Percentiles rank a stretch among this genome's conserved stretches.
Evolutionary conservation across 2,888 invertebrate genomes (phyloP).

Genomic region (Epistrophella euchroma): DNA sequence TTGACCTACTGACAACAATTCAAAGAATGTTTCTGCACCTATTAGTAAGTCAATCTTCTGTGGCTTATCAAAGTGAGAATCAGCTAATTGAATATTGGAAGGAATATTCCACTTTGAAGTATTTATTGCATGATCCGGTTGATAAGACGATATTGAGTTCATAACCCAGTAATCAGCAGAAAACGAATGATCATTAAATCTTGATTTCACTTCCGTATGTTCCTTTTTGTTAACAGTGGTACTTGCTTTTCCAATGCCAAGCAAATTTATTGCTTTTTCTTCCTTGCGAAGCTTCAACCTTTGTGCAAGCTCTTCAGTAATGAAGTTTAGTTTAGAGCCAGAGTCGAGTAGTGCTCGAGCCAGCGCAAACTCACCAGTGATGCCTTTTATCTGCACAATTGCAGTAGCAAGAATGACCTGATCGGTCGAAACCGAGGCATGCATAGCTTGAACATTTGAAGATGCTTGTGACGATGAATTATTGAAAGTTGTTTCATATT

Average conservation of each 20-base stretch:
- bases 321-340: slow-evolving; percentile 11
- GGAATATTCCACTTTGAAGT: slow-evolving; percentile 48
- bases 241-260: slow-evolving; percentile 19
- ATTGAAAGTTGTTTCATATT: slow-evolving; percentile 15
- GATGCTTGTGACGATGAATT: background rate
- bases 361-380: slow-evolving; percentile 4
- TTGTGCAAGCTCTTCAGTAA: slow-evolving; percentile 44
- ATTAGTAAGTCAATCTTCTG: too few species aligned
- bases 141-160: slow-evolving; percentile 37
- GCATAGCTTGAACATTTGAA: slow-evolving; percentile 7
- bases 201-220: slow-evolving; percentile 21
- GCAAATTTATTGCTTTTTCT: slow-evolving; percentile 3
- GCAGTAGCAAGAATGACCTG: slow-evolving; percentile 32
- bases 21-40: too few species aligned
- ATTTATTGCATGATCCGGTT: slow-evolving; percentile 32
- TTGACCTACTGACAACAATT: too few species aligned
- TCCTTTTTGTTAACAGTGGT: slow-evolving; percentile 7
- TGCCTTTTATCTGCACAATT: slow-evolving; percentile 11
- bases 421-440: slow-evolving; percentile 1
- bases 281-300: slow-evolving; percentile 25
- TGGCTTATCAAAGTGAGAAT: too few species aligned
- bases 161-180: slow-evolving; percentile 45
- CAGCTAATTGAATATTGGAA: too few species aligned
- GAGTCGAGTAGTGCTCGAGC: slow-evolving; percentile 6
- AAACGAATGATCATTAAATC: slow-evolving; percentile 27